These are phyloP conservation scores for Drosophila paucipuncta DNA, from an alignment of 2,888 invertebrate genomes.

Conservation along the genomic window DNA sequence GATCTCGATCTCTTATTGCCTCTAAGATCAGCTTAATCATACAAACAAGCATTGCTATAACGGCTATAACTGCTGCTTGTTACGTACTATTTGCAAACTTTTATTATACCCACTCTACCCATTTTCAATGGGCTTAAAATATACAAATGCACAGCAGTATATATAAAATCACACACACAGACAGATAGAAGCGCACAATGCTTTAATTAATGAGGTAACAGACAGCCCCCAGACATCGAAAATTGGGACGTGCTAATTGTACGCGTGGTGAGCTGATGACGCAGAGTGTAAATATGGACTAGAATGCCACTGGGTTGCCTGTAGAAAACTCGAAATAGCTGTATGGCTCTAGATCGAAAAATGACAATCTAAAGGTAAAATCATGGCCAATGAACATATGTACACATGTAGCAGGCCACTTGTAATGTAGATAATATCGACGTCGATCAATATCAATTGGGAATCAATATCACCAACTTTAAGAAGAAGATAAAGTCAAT, in stretches of 20 bases:
- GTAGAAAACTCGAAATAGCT: slow-evolving; percentile 12
- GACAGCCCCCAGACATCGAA: slow-evolving; percentile 52
- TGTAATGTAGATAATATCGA: background rate
- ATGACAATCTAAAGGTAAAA: background rate
- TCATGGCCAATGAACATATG: background rate
- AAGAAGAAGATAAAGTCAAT: background rate
- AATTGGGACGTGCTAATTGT: slow-evolving; percentile 50
- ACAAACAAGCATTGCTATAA: background rate
- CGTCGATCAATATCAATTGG: background rate
- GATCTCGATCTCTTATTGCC: background rate
- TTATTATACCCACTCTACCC: background rate
- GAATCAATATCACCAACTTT: background rate
- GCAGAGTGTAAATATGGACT: slow-evolving; percentile 3
- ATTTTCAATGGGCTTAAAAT: background rate
- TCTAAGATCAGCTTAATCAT: background rate
- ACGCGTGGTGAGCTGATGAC: slow-evolving; percentile 10
- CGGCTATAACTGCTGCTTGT: background rate
- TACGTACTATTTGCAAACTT: background rate
- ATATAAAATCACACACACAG: slow-evolving; percentile 7
- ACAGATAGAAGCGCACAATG: slow-evolving; percentile 8
- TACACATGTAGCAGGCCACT: background rate
- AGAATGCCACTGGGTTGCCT: slow-evolving; percentile 39
- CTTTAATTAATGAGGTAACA: slow-evolving; percentile 62
- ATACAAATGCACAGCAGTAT: slow-evolving; percentile 25
- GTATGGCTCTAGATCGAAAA: background rate